Conservation (phyloP, 2,797 vertebrate genomes). For the Ctenopoma multispine region DNA sequence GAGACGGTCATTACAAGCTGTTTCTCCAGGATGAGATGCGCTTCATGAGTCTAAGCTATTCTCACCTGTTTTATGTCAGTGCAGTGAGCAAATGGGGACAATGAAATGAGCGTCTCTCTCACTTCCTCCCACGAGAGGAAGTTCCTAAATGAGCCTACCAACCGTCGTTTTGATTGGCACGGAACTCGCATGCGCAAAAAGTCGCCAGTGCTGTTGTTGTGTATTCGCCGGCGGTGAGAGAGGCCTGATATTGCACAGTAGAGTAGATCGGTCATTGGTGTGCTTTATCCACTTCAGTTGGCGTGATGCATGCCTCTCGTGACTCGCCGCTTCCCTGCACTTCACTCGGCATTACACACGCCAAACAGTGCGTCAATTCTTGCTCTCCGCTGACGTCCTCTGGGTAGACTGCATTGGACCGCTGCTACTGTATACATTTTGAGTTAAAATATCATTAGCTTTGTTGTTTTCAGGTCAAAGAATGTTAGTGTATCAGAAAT, state of each 20-base stretch:
- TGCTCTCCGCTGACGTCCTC: conserved; percentile 65
- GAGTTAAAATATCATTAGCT: conserved; percentile 81
- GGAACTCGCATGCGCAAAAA: conserved; percentile 32
- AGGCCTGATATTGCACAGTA: conserved; percentile 74
- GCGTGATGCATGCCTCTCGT: conserved; percentile 82
- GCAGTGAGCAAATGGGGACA: background rate
- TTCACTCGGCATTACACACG: conserved; percentile 68
- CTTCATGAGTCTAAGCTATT: background rate
- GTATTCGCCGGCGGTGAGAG: conserved; percentile 50
- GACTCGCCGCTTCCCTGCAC: conserved; percentile 80
- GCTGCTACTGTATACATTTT: conserved; percentile 68
- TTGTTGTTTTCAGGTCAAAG: conserved; percentile 86
- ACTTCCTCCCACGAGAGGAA: conserved; percentile 50
- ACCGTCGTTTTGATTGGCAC: conserved; percentile 70
- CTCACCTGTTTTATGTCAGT: conserved; percentile 37
- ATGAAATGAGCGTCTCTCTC: conserved; percentile 17
- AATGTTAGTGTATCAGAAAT: conserved; percentile 73
- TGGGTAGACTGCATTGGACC: conserved; percentile 64
- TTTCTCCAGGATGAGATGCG: conserved; percentile 11
- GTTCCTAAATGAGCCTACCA: conserved; percentile 48
- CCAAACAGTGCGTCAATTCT: conserved; percentile 78
- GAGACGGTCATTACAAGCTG: conserved; percentile 18
- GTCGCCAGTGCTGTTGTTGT: conserved; percentile 29
- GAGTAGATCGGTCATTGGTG: conserved; percentile 79
- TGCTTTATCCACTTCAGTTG: conserved; percentile 81